phyloP scores from a whole-genome alignment of 35 echinoderm and acorn worm species.

The Apostichopus japonicus region DNA sequence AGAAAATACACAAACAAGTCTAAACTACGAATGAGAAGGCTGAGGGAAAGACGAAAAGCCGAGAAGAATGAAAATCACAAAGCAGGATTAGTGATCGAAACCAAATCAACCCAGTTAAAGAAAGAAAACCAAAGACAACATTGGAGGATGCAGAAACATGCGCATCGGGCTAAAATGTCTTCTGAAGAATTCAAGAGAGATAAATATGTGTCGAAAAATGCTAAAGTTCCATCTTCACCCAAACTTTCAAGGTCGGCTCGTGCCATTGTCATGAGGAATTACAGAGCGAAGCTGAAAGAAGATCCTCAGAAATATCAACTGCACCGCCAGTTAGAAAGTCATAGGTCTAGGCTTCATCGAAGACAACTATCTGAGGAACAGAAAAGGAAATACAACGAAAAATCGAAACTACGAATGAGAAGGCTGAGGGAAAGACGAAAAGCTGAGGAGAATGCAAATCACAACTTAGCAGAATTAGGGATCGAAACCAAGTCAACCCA shows the following conservation, averaged over 20 bases:
- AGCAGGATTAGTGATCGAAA: neutral
- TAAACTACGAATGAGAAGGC: neutral
- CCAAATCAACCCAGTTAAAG: neutral
- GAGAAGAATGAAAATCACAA: too few species aligned
- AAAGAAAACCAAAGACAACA: neutral
- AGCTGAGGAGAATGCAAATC: neutral
- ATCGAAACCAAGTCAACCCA: too few species aligned
- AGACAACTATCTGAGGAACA: neutral
- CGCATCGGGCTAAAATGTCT: neutral
- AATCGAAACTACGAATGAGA: neutral
- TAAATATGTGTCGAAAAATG: neutral
- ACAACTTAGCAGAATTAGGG: too few species aligned
- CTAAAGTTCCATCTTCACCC: too few species aligned
- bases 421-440: neutral
- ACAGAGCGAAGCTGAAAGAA: neutral
- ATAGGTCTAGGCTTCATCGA: neutral
- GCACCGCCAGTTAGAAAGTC: neutral
- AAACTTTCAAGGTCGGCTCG: neutral
- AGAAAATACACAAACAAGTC: neutral
- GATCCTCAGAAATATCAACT: neutral
- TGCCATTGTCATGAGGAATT: neutral
- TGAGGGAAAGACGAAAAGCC: neutral
- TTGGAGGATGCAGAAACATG: conserved; percentile 21
- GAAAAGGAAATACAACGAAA: conserved; percentile 8
- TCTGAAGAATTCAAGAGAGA: neutral